phyloP scores from a whole-genome alignment of 2,113 vertebrate genomes.

The Onychostoma macrolepis region DNA sequence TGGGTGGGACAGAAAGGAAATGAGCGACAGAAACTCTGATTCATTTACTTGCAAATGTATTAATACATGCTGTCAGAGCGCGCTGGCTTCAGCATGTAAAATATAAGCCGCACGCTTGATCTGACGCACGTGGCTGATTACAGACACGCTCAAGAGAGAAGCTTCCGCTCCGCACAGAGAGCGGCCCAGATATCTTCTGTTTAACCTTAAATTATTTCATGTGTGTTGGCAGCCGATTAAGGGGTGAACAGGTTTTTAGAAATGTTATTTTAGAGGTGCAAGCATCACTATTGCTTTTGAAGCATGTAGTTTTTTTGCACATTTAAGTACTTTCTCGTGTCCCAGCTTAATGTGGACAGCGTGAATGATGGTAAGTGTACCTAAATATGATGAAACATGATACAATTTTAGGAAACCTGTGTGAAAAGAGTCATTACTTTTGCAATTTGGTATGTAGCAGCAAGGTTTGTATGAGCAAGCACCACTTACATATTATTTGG shows the following conservation, averaged over 20 bases:
- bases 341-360: neutral
- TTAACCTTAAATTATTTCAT: constrained; percentile 68
- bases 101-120: constrained; percentile 30
- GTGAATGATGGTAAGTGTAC: neutral
- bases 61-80: constrained; percentile 2
- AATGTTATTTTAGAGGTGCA: constrained; percentile 44
- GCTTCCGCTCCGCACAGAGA: constrained; percentile 50
- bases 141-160: neutral
- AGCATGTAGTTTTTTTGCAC: neutral
- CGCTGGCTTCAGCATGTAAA: neutral
- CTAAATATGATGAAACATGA: neutral
- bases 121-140: constrained; percentile 10
- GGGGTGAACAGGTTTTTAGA: constrained; percentile 57
- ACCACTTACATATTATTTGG: neutral
- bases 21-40: constrained; percentile 24
- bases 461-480: neutral
- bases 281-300: neutral
- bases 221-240: constrained; percentile 69
- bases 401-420: neutral
- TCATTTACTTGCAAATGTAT: constrained; percentile 46
- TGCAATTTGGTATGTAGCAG: neutral
- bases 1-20: constrained; percentile 17
- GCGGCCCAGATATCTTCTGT: constrained; percentile 63
- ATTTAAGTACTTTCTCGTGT: neutral
- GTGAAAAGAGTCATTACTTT: neutral